phyloP scores from a whole-genome alignment of 2,113 vertebrate species.

The Oxygymnocypris stewartii region DNA sequence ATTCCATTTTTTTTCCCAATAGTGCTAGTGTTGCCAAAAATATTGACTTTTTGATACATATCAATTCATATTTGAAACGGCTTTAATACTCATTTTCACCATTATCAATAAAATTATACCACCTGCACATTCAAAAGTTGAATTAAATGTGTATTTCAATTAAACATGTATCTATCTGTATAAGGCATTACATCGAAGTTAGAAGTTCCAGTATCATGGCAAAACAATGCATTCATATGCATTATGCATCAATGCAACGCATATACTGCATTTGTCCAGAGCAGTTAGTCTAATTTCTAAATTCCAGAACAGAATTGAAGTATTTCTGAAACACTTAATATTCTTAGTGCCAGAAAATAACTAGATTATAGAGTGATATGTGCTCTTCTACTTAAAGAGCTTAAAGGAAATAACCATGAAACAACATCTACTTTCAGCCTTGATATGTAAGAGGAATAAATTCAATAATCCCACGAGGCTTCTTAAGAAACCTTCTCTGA shows the following conservation, averaged over 20 bases:
- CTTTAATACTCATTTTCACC: too few relatives aligned
- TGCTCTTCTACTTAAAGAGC: conserved; percentile 22
- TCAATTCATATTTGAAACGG: too few relatives aligned
- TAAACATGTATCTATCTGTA: too few relatives aligned
- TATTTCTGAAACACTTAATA: not conserved
- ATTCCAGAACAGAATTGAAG: not conserved
- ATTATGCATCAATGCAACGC: too few relatives aligned
- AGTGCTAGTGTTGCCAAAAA: too few relatives aligned
- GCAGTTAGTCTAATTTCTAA: not conserved
- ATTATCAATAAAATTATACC: too few relatives aligned
- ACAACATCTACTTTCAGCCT: conserved; percentile 26
- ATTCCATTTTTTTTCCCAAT: not conserved
- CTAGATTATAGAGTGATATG: conserved; percentile 13
- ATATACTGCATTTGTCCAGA: not conserved
- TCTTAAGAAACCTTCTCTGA: not conserved
- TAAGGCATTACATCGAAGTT: not conserved
- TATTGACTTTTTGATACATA: too few relatives aligned
- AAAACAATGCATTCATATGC: not conserved
- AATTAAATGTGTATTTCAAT: too few relatives aligned
- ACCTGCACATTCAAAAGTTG: too few relatives aligned
- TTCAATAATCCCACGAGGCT: not conserved
- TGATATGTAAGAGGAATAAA: conserved; percentile 13
- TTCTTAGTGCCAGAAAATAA: not conserved
- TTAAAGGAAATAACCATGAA: conserved; percentile 11
- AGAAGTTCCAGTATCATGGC: not conserved